Conservation (phyloP, 2,113 vertebrate species). For the Corvus cornix region DNA sequence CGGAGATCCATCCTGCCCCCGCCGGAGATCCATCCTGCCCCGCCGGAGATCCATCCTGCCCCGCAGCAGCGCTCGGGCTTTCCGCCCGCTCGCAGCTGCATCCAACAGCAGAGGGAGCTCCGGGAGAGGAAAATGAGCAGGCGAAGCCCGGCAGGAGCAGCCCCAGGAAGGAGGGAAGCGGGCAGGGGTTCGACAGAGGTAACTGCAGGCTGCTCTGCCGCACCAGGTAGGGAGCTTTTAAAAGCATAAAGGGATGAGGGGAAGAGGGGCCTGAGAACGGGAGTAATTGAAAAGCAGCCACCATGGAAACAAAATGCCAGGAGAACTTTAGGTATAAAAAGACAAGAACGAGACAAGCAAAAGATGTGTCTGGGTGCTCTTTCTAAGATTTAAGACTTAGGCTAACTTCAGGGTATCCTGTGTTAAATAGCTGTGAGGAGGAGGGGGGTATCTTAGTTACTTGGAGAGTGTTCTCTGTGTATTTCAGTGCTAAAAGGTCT, state of each 20-base stretch:
- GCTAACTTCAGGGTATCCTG: neutral
- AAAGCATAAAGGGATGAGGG: neutral
- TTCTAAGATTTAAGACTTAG: neutral
- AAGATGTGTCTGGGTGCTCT: neutral
- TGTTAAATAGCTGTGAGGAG: neutral
- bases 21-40: no score
- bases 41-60: neutral
- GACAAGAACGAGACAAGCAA: neutral
- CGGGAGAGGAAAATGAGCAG: constrained; percentile 2
- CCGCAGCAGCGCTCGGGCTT: neutral
- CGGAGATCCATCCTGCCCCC: no score
- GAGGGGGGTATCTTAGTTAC: neutral
- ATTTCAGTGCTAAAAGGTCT: neutral
- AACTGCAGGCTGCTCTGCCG: neutral
- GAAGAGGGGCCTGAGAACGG: neutral
- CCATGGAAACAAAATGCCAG: neutral
- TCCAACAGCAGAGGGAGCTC: constrained; percentile 63
- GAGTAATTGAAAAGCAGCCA: neutral
- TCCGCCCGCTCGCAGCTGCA: neutral
- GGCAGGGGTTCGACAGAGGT: neutral
- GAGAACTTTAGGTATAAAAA: neutral
- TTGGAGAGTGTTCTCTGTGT: neutral
- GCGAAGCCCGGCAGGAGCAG: neutral
- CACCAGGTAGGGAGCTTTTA: neutral
- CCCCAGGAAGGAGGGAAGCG: neutral